Conservation (phyloP, 2,888 invertebrate species). For the Drosophila lutescens region DNA sequence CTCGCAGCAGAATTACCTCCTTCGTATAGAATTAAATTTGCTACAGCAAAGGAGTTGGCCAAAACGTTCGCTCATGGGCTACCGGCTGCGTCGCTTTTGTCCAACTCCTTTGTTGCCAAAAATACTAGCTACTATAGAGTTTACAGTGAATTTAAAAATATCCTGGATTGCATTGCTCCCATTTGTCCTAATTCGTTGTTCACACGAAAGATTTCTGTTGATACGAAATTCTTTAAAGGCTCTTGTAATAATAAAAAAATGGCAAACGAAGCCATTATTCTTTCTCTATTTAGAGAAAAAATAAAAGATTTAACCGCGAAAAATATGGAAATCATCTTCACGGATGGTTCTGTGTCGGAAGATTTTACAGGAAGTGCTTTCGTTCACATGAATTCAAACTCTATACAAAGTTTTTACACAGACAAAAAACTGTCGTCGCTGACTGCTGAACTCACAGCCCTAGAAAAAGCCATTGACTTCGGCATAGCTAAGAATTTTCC, state of each 20-base stretch:
- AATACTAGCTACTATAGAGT: background rate
- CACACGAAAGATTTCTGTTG: background rate
- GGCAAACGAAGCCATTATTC: background rate
- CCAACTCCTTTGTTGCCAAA: background rate
- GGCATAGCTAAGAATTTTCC: background rate
- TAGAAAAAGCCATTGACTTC: background rate
- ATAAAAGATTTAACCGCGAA: too few relatives aligned
- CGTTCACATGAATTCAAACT: too few relatives aligned
- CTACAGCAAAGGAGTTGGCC: background rate
- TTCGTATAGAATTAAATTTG: background rate
- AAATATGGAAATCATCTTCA: too few relatives aligned
- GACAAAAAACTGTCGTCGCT: slow-evolving; percentile 1
- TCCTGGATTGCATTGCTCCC: background rate
- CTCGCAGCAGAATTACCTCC: background rate
- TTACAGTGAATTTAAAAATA: background rate
- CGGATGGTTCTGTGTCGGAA: too few relatives aligned
- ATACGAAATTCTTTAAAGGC: background rate
- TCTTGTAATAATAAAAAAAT: background rate
- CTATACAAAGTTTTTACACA: background rate
- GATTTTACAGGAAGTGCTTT: too few relatives aligned
- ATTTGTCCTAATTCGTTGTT: background rate
- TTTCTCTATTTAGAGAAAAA: background rate
- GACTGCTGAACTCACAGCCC: background rate
- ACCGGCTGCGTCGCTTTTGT: background rate
- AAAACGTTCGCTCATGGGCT: background rate